Percentiles rank a stretch among this genome's conserved stretches.
Evolutionary conservation across 2,888 invertebrate genomes (phyloP).

Genomic region (Chloromyia formosa): DNA sequence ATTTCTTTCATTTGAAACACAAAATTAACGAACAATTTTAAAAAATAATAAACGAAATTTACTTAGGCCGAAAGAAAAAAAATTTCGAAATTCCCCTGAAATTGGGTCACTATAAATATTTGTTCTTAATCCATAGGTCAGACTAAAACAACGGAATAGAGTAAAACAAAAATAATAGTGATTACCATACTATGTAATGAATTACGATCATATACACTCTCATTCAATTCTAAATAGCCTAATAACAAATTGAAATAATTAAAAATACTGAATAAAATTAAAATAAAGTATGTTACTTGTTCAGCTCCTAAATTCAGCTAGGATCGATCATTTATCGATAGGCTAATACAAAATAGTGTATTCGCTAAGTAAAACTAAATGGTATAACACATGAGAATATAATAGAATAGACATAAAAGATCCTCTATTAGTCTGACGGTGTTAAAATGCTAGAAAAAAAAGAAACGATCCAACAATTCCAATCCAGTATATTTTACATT

Average conservation of each 20-base stretch:
- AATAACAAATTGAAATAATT: not conserved
- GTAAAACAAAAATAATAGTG: slow-evolving; percentile 3
- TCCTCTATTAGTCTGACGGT: slow-evolving; percentile 30
- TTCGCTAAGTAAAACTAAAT: not conserved
- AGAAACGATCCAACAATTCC: too few relatives aligned
- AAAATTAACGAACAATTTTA: too few relatives aligned
- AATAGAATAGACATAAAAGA: slow-evolving; percentile 1
- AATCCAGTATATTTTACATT: slow-evolving; percentile 37
- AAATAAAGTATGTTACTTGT: slow-evolving; percentile 36
- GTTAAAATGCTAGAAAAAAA: too few relatives aligned
- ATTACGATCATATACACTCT: slow-evolving; percentile 16
- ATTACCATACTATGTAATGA: too few relatives aligned
- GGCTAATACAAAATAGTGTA: not conserved
- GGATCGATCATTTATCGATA: slow-evolving; percentile 8
- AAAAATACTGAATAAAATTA: not conserved
- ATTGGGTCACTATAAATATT: too few relatives aligned
- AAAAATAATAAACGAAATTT: too few relatives aligned
- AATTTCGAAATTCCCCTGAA: too few relatives aligned
- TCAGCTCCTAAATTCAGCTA: slow-evolving; percentile 24
- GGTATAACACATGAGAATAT: not conserved
- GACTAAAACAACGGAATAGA: not conserved
- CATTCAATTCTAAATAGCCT: slow-evolving; percentile 40
- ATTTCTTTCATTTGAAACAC: too few relatives aligned
- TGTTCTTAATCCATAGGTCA: too few relatives aligned
- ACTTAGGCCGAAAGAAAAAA: too few relatives aligned